Base-by-base conservation (phyloP, 2,888 invertebrate genomes). In the Eristalinus sepulchralis region DNA sequence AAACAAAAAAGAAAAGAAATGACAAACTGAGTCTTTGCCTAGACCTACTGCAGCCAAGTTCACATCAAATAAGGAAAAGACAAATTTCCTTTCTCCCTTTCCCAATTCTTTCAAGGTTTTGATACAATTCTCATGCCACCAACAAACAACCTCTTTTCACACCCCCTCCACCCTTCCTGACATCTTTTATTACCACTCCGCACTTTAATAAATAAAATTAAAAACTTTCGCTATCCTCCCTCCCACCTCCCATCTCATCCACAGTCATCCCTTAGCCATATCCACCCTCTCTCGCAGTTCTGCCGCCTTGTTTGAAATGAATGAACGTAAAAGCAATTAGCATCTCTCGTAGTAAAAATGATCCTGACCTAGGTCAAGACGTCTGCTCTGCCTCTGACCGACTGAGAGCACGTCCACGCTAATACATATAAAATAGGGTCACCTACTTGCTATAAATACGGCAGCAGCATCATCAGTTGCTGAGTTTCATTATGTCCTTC, bases 271-370 rank as follows among this genome's bases (percentile, higher is more conserved):
- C 6, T 27, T 5, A 27, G 27, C 27, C 2, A 27, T 27, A 27
- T 17, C 17, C 1, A 8, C 8, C 47, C 1, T 11, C 17, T 13
- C 27, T 5, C 27, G 5, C 27, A 27, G 27, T 5, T 27, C 27
- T 27, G n/a, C 39, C 39, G 34, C 66, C 79, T 66, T 33, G 2
- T 34, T 72, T 13, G 53, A 59, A 78, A 75, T 67, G 83, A 86
- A 86, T 86, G 83, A 79, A 86, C 67, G 75, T 70, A 47, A 70
- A 83, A 72, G 79, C 79, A 86, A 86, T 86, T 86, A 86, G 71
- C 85, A 77, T 81, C 78, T 81, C 78, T 10, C 39, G 75, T 86
- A 86, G 86, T 86, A 83, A 86, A 86, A 83, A 75, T 86, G 86
- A 79, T 83, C 86, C 78, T 86, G 86, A 86, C 78, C 82, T 75